Conservation (phyloP, 2,797 vertebrate species). For the Geotrypetes seraphini region DNA sequence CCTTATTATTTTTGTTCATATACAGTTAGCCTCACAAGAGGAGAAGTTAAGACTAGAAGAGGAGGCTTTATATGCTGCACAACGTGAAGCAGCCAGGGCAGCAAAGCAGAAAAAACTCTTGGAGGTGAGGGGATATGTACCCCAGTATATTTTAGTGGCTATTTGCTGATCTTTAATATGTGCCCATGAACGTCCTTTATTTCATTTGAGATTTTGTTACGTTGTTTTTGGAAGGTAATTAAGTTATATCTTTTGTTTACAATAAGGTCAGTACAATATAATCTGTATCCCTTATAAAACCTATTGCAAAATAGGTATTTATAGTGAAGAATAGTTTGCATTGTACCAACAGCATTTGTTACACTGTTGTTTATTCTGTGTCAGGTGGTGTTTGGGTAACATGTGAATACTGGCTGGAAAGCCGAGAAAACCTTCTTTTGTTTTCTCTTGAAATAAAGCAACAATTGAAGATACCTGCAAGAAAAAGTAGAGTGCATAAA, state of each 20-base stretch:
- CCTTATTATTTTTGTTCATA: constrained; percentile 78
- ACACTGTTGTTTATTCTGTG: too few species aligned
- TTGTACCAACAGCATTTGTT: too few species aligned
- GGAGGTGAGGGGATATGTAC: constrained; percentile 89
- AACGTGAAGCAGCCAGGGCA: constrained; percentile 89
- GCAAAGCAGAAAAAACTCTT: constrained; percentile 83
- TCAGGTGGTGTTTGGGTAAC: too few species aligned
- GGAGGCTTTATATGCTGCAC: constrained; percentile 89
- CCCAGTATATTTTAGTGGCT: constrained; percentile 39
- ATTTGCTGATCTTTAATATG: constrained; percentile 22
- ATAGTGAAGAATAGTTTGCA: background rate
- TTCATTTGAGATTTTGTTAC: constrained; percentile 6
- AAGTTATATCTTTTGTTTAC: too few species aligned
- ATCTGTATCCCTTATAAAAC: background rate
- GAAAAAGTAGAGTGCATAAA: too few species aligned
- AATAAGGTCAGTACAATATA: background rate
- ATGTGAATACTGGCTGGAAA: too few species aligned
- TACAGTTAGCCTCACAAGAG: constrained; percentile 97
- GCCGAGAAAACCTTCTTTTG: too few species aligned
- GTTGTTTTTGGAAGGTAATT: background rate
- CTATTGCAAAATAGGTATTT: background rate
- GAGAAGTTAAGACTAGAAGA: constrained; percentile 99
- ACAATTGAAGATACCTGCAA: too few species aligned
- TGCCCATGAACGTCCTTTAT: constrained; percentile 5
- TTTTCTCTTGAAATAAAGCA: too few species aligned